phyloP scores from a whole-genome alignment of 2,888 invertebrate genomes.

The Ephialtes manifestator region DNA sequence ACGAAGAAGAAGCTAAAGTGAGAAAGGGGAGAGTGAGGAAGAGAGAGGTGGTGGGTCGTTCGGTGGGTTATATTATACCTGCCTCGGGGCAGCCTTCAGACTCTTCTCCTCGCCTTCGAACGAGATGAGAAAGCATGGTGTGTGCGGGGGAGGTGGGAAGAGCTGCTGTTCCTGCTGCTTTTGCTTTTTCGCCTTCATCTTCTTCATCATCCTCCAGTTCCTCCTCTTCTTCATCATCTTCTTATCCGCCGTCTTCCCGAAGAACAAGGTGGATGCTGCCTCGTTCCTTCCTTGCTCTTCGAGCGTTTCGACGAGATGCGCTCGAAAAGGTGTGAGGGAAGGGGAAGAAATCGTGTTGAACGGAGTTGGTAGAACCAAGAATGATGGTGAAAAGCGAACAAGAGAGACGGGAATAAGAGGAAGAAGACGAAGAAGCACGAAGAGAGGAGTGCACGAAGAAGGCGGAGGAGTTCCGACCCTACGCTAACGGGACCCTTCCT shows the following conservation, averaged over 20 bases:
- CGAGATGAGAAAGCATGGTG: slow-evolving; percentile 81
- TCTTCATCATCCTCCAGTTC: neutral
- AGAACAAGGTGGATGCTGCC: slow-evolving; percentile 55
- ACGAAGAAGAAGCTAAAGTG: slow-evolving; percentile 47
- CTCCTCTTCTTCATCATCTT: slow-evolving; percentile 16
- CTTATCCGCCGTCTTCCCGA: slow-evolving; percentile 33
- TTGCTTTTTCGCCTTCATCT: slow-evolving; percentile 45
- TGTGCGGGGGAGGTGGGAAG: slow-evolving; percentile 69
- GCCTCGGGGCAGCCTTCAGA: slow-evolving; percentile 76
- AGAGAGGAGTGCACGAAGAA: slow-evolving; percentile 63
- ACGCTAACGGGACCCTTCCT: slow-evolving; percentile 84
- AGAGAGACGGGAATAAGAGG: slow-evolving; percentile 32
- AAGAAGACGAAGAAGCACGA: slow-evolving; percentile 41
- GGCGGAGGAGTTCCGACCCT: slow-evolving; percentile 83
- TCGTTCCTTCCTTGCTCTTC: slow-evolving; percentile 23
- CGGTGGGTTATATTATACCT: slow-evolving; percentile 83
- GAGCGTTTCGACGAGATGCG: slow-evolving; percentile 33
- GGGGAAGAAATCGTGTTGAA: slow-evolving; percentile 64
- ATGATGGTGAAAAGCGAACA: slow-evolving; percentile 30
- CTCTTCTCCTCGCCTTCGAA: slow-evolving; percentile 81
- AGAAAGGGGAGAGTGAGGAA: slow-evolving; percentile 55
- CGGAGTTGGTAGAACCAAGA: slow-evolving; percentile 15
- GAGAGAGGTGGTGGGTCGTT: slow-evolving; percentile 68
- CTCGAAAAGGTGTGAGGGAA: slow-evolving; percentile 63
- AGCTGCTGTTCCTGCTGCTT: slow-evolving; percentile 65